These are phyloP conservation scores for Lepidocyrtinus sp. DNA, from an alignment of 2,888 invertebrate species.

Conservation along the genomic window DNA sequence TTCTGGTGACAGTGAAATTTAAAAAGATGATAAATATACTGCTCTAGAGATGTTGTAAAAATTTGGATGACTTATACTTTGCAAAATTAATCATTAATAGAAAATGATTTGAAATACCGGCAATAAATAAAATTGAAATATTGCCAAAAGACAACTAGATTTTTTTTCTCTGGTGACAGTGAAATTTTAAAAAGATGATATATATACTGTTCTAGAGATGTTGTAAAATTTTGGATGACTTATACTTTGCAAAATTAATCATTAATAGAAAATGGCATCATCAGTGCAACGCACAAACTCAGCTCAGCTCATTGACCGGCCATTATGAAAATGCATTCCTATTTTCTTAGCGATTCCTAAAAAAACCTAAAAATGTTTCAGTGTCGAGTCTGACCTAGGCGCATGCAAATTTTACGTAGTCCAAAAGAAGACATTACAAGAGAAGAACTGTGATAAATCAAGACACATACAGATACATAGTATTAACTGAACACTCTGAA, in stretches of 20 bases:
- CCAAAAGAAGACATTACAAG: background rate
- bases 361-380: too few relatives aligned
- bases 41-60: slow-evolving; percentile 32
- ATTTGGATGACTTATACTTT: background rate
- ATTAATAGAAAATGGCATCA: slow-evolving; percentile 19
- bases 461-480: slow-evolving; percentile 15
- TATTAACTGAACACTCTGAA: background rate
- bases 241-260: slow-evolving; percentile 4
- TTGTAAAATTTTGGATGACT: slow-evolving; percentile 24
- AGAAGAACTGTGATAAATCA: background rate
- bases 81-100: slow-evolving; percentile 28
- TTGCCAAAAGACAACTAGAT: background rate
- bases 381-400: slow-evolving; percentile 41
- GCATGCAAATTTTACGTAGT: background rate
- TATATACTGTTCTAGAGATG: slow-evolving; percentile 25
- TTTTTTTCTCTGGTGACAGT: background rate
- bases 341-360: too few relatives aligned
- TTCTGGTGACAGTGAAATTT: background rate
- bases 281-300: background rate
- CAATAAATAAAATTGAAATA: slow-evolving; percentile 20
- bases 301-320: slow-evolving; percentile 51
- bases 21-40: slow-evolving; percentile 19
- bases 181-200: slow-evolving; percentile 18
- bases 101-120: too few relatives aligned
- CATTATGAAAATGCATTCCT: slow-evolving; percentile 41